phyloP scores from a whole-genome alignment of 2,888 invertebrate genomes.

The Scaeva pyrastri region DNA sequence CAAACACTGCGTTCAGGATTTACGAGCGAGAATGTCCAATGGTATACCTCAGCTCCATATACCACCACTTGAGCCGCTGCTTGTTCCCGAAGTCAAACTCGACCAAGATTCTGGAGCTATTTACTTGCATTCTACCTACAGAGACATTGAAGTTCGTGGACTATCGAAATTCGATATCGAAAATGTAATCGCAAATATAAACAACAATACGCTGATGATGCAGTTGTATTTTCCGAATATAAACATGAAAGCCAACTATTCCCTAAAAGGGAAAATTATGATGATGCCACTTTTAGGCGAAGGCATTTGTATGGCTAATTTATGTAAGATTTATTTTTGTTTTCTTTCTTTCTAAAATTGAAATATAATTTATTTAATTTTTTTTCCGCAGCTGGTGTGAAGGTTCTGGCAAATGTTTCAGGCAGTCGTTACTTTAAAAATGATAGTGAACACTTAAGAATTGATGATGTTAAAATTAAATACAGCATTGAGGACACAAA shows the following conservation, averaged over 20 bases:
- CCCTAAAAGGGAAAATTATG: constrained; percentile 88
- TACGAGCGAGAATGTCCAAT: constrained; percentile 85
- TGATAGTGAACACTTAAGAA: constrained; percentile 85
- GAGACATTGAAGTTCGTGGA: constrained; percentile 87
- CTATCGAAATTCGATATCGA: constrained; percentile 87
- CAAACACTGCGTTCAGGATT: constrained; percentile 85
- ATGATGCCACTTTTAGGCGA: constrained; percentile 90
- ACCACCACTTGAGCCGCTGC: constrained; percentile 89
- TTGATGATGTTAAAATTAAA: constrained; percentile 87
- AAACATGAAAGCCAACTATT: constrained; percentile 87
- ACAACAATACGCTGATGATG: constrained; percentile 85
- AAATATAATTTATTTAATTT: background rate
- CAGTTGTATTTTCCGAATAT: constrained; percentile 88
- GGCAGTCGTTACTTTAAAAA: constrained; percentile 86
- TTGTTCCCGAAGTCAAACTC: constrained; percentile 88
- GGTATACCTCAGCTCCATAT: constrained; percentile 89
- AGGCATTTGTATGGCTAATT: constrained; percentile 88
- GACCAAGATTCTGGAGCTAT: constrained; percentile 89
- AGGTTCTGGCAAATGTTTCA: constrained; percentile 86
- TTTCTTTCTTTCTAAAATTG: background rate
- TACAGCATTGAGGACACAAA: constrained; percentile 88
- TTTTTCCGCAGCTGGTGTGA: constrained; percentile 86
- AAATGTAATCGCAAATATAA: constrained; percentile 85
- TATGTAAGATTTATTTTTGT: constrained; percentile 85
- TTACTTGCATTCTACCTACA: constrained; percentile 87